Evolutionary conservation across 2,888 invertebrate species (phyloP).

Genomic region (Calliphora vomitoria): DNA sequence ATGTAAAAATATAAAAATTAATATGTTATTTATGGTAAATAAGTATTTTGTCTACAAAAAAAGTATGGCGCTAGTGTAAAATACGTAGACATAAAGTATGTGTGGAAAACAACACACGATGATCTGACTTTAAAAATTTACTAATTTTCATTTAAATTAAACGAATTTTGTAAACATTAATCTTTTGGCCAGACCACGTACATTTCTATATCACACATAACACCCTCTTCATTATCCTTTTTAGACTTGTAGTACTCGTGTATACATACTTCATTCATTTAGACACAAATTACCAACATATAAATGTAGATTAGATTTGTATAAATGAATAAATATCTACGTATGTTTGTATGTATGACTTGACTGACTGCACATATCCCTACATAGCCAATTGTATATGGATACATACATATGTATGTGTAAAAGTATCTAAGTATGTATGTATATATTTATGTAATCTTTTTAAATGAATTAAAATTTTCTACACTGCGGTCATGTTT

Average conservation of each 20-base stretch:
- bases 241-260: background rate
- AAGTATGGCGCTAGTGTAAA: no score
- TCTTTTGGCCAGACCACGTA: background rate
- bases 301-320: constrained; percentile 38
- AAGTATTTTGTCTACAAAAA: no score
- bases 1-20: no score
- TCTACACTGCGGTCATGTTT: constrained; percentile 71
- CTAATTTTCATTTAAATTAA: no score
- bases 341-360: background rate
- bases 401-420: background rate
- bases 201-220: background rate
- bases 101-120: no score
- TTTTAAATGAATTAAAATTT: constrained; percentile 68
- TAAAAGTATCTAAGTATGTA: background rate
- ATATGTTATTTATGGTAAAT: no score
- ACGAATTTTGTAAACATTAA: background rate
- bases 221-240: constrained; percentile 1
- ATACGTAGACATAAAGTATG: no score
- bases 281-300: constrained; percentile 37
- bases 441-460: constrained; percentile 31
- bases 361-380: background rate
- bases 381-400: background rate
- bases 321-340: constrained; percentile 18
- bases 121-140: background rate
- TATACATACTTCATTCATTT: constrained; percentile 4